Percentiles rank a stretch among this genome's conserved stretches.
phyloP scores from a whole-genome alignment of 2,888 invertebrate species.

The Lasioglossum zephyrum region DNA sequence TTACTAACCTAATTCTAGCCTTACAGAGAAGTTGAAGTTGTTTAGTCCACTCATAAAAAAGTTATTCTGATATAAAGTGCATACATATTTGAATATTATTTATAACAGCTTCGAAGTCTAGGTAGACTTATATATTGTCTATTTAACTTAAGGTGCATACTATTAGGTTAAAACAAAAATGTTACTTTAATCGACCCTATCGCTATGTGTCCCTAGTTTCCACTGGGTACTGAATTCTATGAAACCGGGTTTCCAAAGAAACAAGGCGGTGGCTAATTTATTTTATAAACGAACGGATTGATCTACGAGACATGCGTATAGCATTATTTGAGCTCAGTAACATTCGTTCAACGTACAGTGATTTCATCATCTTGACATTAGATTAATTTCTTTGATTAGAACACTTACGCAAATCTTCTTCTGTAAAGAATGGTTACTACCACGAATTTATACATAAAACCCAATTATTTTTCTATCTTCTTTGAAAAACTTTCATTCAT shows the following conservation, averaged over 20 bases:
- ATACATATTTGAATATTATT: too few species aligned
- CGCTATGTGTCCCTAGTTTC: not conserved
- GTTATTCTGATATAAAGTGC: too few species aligned
- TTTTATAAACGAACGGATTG: conserved; percentile 25
- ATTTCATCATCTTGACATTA: not conserved
- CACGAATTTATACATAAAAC: not conserved
- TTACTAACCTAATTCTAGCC: too few species aligned
- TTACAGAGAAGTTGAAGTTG: too few species aligned
- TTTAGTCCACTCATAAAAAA: too few species aligned
- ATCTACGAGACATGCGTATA: conserved; percentile 24
- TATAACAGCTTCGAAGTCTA: too few species aligned
- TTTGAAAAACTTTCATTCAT: not conserved
- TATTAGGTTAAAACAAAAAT: not conserved
- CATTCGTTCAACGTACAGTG: not conserved
- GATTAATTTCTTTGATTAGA: conserved; percentile 26
- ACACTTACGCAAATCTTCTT: not conserved
- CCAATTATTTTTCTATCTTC: not conserved
- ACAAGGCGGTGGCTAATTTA: conserved; percentile 34
- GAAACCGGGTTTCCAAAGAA: conserved; percentile 26
- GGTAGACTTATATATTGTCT: too few species aligned
- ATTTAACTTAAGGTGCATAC: too few species aligned
- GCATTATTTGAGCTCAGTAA: not conserved
- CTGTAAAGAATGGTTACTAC: not conserved
- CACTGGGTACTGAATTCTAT: conserved; percentile 12
- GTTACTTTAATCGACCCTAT: conserved; percentile 5